These are phyloP conservation scores for Pachypeltis micranthus DNA, from an alignment of 1,140 invertebrate genomes.

Conservation along the genomic window DNA sequence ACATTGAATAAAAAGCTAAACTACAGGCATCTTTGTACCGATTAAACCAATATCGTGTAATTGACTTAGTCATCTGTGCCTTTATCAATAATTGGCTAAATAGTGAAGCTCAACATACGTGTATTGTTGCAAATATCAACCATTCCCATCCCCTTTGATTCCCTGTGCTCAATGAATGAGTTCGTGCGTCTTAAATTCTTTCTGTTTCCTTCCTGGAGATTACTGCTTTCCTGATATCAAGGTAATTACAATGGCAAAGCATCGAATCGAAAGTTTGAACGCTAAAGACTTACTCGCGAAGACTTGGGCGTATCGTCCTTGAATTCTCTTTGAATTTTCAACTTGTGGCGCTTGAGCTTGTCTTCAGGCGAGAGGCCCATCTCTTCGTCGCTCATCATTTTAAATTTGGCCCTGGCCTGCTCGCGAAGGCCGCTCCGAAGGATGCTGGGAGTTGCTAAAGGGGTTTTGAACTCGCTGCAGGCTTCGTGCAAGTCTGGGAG, in stretches of 20 bases:
- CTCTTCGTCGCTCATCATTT: conserved; percentile 57
- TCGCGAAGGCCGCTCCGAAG: conserved; percentile 43
- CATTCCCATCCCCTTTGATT: too few species aligned
- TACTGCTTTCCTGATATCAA: background rate
- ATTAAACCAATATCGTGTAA: too few species aligned
- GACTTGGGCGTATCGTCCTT: background rate
- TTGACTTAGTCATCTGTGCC: too few species aligned
- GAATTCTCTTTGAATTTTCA: conserved; percentile 33
- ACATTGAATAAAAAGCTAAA: too few species aligned
- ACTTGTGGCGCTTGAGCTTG: conserved; percentile 43
- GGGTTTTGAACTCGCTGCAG: conserved; percentile 35
- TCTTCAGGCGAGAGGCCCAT: conserved; percentile 59
- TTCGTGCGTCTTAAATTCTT: too few species aligned
- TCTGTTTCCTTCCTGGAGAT: background rate
- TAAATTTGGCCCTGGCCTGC: conserved; percentile 48
- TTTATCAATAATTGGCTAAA: too few species aligned
- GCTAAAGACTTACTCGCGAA: background rate
- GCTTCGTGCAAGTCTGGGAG: conserved; percentile 31
- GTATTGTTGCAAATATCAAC: too few species aligned
- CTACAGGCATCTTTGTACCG: too few species aligned
- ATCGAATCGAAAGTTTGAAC: background rate
- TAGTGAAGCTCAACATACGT: too few species aligned
- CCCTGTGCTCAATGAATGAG: too few species aligned
- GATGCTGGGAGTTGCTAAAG: conserved; percentile 38
- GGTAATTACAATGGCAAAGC: background rate